Conservation (phyloP, 2,113 vertebrate genomes). For the Cnemophilus loriae region DNA sequence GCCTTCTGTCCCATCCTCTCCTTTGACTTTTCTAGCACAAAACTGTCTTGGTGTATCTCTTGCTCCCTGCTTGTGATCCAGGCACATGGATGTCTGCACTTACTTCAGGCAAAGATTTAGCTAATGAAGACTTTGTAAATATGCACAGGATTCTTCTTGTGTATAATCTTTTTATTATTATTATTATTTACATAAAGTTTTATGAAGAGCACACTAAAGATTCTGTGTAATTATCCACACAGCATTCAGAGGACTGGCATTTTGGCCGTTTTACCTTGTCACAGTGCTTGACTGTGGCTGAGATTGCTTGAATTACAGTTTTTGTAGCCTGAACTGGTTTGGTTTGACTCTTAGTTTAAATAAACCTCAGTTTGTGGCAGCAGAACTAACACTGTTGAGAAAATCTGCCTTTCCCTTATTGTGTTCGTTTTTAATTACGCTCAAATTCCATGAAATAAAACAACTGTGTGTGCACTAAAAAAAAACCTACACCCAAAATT, state of each 20-base stretch:
- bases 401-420: not conserved
- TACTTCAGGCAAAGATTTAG: not conserved
- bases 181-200: not conserved
- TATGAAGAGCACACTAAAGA: not conserved
- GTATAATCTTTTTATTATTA: not conserved
- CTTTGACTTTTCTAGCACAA: not conserved
- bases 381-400: not conserved
- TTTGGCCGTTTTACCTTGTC: not conserved
- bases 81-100: not conserved
- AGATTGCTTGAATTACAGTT: not conserved
- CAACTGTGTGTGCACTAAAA: not conserved
- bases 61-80: not conserved
- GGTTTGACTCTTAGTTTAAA: not conserved
- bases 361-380: not conserved
- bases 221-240: not conserved
- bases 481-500: not conserved
- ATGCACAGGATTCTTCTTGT: not conserved
- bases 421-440: not conserved
- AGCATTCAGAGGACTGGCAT: not conserved
- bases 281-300: not conserved
- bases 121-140: not conserved
- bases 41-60: not conserved
- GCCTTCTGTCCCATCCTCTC: not conserved
- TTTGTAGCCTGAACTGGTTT: not conserved
- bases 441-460: not conserved